Base-by-base conservation (phyloP, 2,888 invertebrate genomes). In the Cheilosia soror region DNA sequence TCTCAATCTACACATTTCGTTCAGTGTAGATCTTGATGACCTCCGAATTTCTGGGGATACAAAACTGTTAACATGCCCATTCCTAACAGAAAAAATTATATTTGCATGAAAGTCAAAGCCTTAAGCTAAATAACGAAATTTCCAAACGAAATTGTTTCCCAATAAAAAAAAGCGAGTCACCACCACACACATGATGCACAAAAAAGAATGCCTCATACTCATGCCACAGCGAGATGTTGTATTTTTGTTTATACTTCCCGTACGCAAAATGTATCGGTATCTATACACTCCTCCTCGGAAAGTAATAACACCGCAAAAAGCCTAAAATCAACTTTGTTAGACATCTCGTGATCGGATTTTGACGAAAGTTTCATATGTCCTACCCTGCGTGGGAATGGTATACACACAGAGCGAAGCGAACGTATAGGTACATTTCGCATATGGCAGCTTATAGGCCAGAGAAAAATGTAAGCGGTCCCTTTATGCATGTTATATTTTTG, bases 251-350 rank as follows among this genome's bases (percentile, higher is more conserved):
- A 4, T 27, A 25, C 5, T 47, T 25, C 47, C 44, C 1, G 5
- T 47, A 33, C 33, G 68, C 58, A 71, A 58, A 60, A 37, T 27
- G 57, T 33, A 25, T 37, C 4, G 29, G 29, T 11, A 37, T 11
- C 3, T 0, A 3, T 37, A 3, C 42, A 42, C 27, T 11, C 31
- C 42, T 63, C n/a, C 58, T 11, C 31, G n/a, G 44, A 58, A 84
- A 75, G 58, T 84, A 80, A 75, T 58, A 84, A 75, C 68, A 75
- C 68, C 79, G 27, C 79, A 83, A 65, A 33, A 75, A 47, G 65
- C 69, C 80, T 65, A 79, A 84, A 84, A 84, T 71, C 84, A 75
- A 80, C 84, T 84, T 75, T 75, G 80, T 84, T 69, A 75, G 84
- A 80, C 80, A 84, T 75, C 62, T 75, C 63, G 63, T 69, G 84